Conservation (phyloP, 2,113 vertebrate species). For the Ageneiosus marmoratus region DNA sequence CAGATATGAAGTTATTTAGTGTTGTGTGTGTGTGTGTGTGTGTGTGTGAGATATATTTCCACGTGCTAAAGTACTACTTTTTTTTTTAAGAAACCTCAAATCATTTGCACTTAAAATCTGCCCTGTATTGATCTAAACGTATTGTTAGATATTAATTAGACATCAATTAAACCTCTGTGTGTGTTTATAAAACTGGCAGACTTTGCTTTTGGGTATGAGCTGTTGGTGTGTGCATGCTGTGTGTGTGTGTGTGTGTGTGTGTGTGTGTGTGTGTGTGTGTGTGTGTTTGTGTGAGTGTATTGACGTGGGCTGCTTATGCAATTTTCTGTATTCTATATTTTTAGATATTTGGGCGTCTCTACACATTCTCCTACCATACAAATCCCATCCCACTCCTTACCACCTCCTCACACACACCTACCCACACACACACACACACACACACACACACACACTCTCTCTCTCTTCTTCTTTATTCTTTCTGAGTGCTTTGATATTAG, state of each 20-base stretch:
- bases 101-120: neutral
- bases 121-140: neutral
- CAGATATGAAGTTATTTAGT: neutral
- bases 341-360: constrained; percentile 29
- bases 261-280: constrained; percentile 25
- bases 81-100: neutral
- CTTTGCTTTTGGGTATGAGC: neutral
- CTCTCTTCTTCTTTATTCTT: constrained; percentile 5
- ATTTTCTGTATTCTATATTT: constrained; percentile 24
- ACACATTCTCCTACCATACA: constrained; percentile 13
- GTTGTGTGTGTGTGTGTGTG: neutral
- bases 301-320: constrained; percentile 35
- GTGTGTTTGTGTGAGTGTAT: neutral
- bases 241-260: neutral
- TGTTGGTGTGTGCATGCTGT: neutral
- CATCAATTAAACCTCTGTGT: neutral
- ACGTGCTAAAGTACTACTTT: too few relatives aligned
- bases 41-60: neutral
- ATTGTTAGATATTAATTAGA: neutral
- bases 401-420: neutral
- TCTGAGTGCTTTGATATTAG: neutral
- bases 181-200: neutral
- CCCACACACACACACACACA: neutral
- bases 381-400: neutral
- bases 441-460: constrained; percentile 4